Conservation (phyloP, 2,797 vertebrate genomes). For the Tinamus major region DNA sequence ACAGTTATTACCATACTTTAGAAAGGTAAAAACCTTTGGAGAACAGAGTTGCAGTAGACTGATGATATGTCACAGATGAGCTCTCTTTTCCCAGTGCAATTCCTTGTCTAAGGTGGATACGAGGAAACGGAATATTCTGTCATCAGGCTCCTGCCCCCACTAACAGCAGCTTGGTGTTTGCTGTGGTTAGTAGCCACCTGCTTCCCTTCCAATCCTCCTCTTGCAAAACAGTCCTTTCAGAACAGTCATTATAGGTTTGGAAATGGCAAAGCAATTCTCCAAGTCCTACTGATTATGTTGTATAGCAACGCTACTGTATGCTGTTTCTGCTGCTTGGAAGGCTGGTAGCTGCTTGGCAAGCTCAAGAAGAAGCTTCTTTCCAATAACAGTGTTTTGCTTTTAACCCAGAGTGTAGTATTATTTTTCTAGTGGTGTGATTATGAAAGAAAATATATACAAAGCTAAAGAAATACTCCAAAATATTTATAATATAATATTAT, state of each 20-base stretch:
- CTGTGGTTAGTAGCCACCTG: slow-evolving; percentile 23
- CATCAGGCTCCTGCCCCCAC: background rate
- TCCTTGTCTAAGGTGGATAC: background rate
- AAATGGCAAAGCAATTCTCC: slow-evolving; percentile 51
- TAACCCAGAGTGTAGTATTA: slow-evolving; percentile 26
- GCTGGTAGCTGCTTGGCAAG: slow-evolving; percentile 64
- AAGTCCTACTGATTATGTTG: slow-evolving; percentile 45
- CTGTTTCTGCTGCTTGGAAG: slow-evolving; percentile 53
- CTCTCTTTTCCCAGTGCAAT: background rate
- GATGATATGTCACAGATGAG: background rate
- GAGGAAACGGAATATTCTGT: background rate
- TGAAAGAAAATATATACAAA: slow-evolving; percentile 58
- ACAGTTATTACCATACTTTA: background rate
- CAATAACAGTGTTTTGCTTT: slow-evolving; percentile 61
- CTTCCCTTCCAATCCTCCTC: slow-evolving; percentile 36
- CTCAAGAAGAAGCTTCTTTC: slow-evolving; percentile 63
- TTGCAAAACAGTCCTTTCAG: background rate
- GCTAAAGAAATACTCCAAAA: slow-evolving; percentile 53
- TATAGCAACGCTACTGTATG: slow-evolving; percentile 47
- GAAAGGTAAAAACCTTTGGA: background rate
- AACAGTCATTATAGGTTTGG: background rate
- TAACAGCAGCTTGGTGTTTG: background rate
- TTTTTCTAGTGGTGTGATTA: slow-evolving; percentile 66
- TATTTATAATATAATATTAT: slow-evolving; percentile 60
- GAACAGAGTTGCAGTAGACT: background rate